These are phyloP conservation scores for Phocides pigmalion DNA, from an alignment of 1,140 invertebrate genomes.

Conservation along the genomic window DNA sequence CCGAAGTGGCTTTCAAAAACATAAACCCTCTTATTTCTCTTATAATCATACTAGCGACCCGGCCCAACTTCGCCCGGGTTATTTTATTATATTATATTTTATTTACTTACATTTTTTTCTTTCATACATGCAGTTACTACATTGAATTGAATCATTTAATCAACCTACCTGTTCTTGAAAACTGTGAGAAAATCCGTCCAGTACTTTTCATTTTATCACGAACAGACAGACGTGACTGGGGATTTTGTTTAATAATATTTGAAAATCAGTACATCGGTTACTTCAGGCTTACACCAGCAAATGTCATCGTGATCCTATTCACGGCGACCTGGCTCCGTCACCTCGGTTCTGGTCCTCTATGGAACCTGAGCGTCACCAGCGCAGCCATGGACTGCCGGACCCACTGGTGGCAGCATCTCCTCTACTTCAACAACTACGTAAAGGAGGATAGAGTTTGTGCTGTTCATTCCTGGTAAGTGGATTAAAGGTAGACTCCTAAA, in stretches of 20 bases:
- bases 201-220: neutral
- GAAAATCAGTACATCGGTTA: neutral
- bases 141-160: no score
- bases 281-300: constrained; percentile 48
- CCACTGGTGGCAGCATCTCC: constrained; percentile 86
- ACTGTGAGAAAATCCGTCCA: no score
- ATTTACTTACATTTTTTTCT: no score
- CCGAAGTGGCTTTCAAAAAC: no score
- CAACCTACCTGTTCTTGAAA: no score
- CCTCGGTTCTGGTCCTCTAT: constrained; percentile 52
- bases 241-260: no score
- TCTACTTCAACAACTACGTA: constrained; percentile 85
- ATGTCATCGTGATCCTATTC: constrained; percentile 48
- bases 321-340: constrained; percentile 50
- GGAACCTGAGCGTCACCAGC: constrained; percentile 42
- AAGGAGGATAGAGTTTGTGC: constrained; percentile 48
- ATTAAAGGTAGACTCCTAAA: neutral
- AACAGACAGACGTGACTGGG: no score
- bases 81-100: no score
- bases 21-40: no score
- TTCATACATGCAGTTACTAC: no score
- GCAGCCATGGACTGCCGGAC: constrained; percentile 82
- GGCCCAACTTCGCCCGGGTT: no score
- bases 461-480: constrained; percentile 57
- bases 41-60: no score